These are phyloP conservation scores for Lasioglossum villosulum DNA, from an alignment of 2,888 invertebrate genomes.

Conservation along the genomic window DNA sequence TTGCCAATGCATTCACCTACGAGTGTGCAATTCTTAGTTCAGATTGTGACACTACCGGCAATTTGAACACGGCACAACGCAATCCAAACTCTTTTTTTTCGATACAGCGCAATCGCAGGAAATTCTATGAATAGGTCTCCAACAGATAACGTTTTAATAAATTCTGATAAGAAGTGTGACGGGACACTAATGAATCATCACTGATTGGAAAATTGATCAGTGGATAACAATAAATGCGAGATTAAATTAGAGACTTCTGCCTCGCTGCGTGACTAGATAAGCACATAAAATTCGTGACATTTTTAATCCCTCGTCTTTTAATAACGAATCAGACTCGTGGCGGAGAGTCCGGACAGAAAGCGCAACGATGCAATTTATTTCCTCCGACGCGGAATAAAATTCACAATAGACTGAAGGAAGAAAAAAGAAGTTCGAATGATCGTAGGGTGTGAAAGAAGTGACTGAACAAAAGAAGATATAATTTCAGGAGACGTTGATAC, in stretches of 20 bases:
- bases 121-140: background rate
- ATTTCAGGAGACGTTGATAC: background rate
- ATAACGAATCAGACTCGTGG: background rate
- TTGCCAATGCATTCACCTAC: background rate
- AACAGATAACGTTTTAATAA: background rate
- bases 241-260: background rate
- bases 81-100: background rate
- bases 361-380: background rate
- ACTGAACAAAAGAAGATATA: background rate
- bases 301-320: background rate
- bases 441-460: too few species aligned
- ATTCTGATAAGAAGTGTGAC: background rate
- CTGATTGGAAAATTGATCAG: background rate
- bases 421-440: too few species aligned
- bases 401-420: background rate
- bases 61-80: background rate
- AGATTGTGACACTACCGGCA: background rate
- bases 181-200: background rate
- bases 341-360: background rate
- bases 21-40: background rate
- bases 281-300: background rate
- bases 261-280: background rate
- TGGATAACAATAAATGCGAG: background rate
- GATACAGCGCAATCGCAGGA: background rate
- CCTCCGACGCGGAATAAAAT: background rate